Percentiles rank a stretch among this genome's conserved stretches.
Evolutionary conservation across 2,888 invertebrate genomes (phyloP).

Genomic region (Philaethria dido): DNA sequence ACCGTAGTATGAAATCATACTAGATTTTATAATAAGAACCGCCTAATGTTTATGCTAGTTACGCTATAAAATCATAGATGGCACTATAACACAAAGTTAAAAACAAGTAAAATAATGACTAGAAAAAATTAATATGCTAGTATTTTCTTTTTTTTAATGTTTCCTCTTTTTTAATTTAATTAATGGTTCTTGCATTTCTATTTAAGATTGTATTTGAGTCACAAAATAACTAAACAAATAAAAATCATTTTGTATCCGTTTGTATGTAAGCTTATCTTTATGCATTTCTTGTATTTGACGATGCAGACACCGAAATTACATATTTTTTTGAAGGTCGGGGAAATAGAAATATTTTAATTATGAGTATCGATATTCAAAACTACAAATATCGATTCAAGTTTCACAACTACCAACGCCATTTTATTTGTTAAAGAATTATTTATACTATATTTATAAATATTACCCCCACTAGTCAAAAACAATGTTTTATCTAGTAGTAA

Average conservation of each 20-base stretch:
- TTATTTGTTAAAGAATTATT: background rate
- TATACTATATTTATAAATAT: background rate
- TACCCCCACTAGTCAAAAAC: slow-evolving; percentile 4
- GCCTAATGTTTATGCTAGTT: slow-evolving; percentile 21
- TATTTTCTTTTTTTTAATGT: background rate
- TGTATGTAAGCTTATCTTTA: background rate
- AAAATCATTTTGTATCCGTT: background rate
- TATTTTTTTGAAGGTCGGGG: too few relatives aligned
- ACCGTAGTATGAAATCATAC: background rate
- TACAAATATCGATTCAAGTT: too few relatives aligned
- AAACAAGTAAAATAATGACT: background rate
- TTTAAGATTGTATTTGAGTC: too few relatives aligned
- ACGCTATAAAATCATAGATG: slow-evolving; percentile 55
- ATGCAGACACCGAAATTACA: too few relatives aligned
- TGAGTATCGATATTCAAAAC: too few relatives aligned
- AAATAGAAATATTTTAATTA: too few relatives aligned
- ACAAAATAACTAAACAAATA: too few relatives aligned
- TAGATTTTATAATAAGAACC: background rate
- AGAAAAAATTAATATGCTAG: background rate
- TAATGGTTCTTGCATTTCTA: background rate
- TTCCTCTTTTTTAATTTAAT: background rate
- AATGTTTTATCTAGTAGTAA: slow-evolving; percentile 10
- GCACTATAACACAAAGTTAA: slow-evolving; percentile 45
- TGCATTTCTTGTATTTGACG: too few relatives aligned
- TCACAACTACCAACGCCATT: too few relatives aligned